Evolutionary conservation across 2,888 invertebrate genomes (phyloP).

Genomic region (Pammene aurita): DNA sequence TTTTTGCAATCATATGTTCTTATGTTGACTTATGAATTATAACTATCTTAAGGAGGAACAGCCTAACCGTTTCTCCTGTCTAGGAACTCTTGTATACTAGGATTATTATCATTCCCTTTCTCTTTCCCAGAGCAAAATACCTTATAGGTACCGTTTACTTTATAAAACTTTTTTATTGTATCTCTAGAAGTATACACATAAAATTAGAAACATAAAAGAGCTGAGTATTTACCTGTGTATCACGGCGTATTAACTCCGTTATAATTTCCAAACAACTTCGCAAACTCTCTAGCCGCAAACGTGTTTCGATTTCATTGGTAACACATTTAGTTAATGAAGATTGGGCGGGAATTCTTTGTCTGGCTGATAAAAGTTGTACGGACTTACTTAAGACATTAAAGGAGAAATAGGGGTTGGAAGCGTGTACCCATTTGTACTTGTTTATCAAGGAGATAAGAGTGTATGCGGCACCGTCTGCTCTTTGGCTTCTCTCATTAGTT

Average conservation of each 20-base stretch:
- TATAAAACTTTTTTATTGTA: too few species aligned
- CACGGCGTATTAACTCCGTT: slow-evolving; percentile 44
- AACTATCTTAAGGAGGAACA: too few species aligned
- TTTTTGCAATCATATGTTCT: too few species aligned
- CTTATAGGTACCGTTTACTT: too few species aligned
- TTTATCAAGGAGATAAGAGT: slow-evolving; percentile 78
- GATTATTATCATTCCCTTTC: too few species aligned
- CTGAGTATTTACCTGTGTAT: neutral
- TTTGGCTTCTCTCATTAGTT: slow-evolving; percentile 74
- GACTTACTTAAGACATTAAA: slow-evolving; percentile 72
- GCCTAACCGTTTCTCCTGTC: too few species aligned
- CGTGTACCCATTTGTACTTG: slow-evolving; percentile 78
- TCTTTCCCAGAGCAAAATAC: too few species aligned
- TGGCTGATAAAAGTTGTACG: slow-evolving; percentile 68
- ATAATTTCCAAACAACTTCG: slow-evolving; percentile 45
- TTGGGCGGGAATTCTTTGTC: slow-evolving; percentile 59
- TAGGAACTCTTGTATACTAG: too few species aligned
- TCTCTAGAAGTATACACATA: neutral
- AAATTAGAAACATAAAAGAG: neutral
- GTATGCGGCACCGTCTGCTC: slow-evolving; percentile 61
- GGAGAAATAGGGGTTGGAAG: slow-evolving; percentile 70
- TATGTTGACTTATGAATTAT: too few species aligned
- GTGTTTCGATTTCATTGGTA: slow-evolving; percentile 53
- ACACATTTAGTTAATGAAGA: slow-evolving; percentile 67
- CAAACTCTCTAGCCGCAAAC: slow-evolving; percentile 42